A percentile compares a stretch with the other conserved stretches of the same genome.
phyloP scores from a whole-genome alignment of 2,888 invertebrate species.

The Agonopterix arenella region DNA sequence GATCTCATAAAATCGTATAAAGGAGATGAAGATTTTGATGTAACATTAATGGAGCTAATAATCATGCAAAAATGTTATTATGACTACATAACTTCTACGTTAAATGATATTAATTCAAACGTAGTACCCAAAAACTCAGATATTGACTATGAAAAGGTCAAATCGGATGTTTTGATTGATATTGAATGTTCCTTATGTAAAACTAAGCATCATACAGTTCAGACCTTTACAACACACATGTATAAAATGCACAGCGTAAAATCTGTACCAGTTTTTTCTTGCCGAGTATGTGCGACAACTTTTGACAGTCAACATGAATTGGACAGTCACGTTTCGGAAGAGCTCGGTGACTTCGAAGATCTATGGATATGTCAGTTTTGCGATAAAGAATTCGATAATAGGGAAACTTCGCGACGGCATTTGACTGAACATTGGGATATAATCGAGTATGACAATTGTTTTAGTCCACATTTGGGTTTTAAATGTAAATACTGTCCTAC shows the following conservation, averaged over 20 bases:
- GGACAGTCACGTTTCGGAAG: constrained; percentile 40
- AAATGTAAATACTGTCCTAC: constrained; percentile 67
- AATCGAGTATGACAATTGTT: constrained; percentile 59
- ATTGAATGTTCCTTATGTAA: constrained; percentile 51
- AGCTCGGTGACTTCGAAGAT: constrained; percentile 58
- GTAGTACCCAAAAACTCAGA: constrained; percentile 39
- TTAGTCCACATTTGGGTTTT: constrained; percentile 67
- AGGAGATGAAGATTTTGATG: constrained; percentile 65
- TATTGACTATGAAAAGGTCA: constrained; percentile 40
- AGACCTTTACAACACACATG: constrained; percentile 45
- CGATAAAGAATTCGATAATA: constrained; percentile 60
- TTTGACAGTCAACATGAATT: constrained; percentile 53
- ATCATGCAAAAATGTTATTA: constrained; percentile 56
- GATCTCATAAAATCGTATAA: constrained; percentile 36
- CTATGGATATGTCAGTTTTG: constrained; percentile 73
- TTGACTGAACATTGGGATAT: constrained; percentile 50
- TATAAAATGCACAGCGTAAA: constrained; percentile 55
- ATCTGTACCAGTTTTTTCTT: constrained; percentile 45
- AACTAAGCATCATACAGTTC: constrained; percentile 30
- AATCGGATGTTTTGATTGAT: constrained; percentile 27
- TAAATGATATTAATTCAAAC: constrained; percentile 40
- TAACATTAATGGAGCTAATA: constrained; percentile 61
- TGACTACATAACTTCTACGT: constrained; percentile 45
- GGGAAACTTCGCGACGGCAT: constrained; percentile 48
- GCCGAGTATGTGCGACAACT: constrained; percentile 54